Evolutionary conservation across 1,140 invertebrate species (phyloP).

Genomic region (Lethrus apterus): DNA sequence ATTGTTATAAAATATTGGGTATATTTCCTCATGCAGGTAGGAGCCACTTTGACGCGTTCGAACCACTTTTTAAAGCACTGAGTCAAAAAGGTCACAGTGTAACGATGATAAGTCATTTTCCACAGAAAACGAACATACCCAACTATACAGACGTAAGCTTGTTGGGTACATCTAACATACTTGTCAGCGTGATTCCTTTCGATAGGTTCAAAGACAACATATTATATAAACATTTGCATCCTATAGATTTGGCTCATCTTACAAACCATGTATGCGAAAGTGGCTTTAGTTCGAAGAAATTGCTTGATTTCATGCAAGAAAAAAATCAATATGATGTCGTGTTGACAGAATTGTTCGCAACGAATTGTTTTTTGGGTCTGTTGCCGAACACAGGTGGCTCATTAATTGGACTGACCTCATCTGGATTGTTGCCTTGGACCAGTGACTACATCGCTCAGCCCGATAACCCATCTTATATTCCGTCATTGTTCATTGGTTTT

Average conservation of each 20-base stretch:
- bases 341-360: slow-evolving; percentile 59
- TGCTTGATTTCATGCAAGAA: slow-evolving; percentile 29
- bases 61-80: slow-evolving; percentile 55
- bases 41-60: slow-evolving; percentile 49
- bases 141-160: slow-evolving; percentile 40
- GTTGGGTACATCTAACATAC: not conserved
- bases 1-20: slow-evolving; percentile 22
- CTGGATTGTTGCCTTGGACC: slow-evolving; percentile 50
- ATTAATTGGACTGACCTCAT: slow-evolving; percentile 49
- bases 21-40: slow-evolving; percentile 30
- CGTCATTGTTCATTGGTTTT: slow-evolving; percentile 46
- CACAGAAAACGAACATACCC: slow-evolving; percentile 40
- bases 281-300: slow-evolving; percentile 15
- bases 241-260: slow-evolving; percentile 8
- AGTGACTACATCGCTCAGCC: slow-evolving; percentile 48
- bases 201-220: not conserved
- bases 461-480: slow-evolving; percentile 48
- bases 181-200: slow-evolving; percentile 10
- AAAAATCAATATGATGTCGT: slow-evolving; percentile 52
- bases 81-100: slow-evolving; percentile 55
- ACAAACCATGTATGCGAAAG: slow-evolving; percentile 40
- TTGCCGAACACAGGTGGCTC: slow-evolving; percentile 46
- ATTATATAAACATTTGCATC: slow-evolving; percentile 9
- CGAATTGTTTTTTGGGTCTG: slow-evolving; percentile 54
- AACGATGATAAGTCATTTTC: slow-evolving; percentile 60